These are phyloP conservation scores for Taxidea taxus DNA, from an alignment of 2,113 vertebrate genomes.

Conservation along the genomic window DNA sequence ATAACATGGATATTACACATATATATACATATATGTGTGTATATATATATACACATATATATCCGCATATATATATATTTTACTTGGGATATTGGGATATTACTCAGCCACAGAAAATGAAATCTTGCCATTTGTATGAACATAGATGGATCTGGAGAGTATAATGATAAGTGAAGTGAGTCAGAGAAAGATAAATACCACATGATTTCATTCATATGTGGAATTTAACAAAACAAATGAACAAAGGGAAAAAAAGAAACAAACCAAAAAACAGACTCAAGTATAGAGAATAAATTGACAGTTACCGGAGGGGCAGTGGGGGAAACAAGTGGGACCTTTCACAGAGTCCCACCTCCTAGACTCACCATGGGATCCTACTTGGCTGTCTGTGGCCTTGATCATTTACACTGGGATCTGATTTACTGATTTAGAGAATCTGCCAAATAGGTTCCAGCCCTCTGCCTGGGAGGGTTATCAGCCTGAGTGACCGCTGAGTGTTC, in stretches of 20 bases:
- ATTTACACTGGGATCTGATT: constrained; percentile 8
- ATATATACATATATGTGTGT: no score
- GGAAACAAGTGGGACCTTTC: neutral
- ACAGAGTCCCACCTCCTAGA: neutral
- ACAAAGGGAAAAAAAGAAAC: neutral
- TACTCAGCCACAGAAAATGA: neutral
- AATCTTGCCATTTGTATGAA: neutral
- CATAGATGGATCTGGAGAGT: neutral
- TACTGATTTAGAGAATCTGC: neutral
- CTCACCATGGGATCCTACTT: neutral
- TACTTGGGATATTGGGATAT: neutral
- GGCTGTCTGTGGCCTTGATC: constrained; percentile 42
- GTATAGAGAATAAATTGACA: neutral
- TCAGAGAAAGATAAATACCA: neutral
- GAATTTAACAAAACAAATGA: neutral
- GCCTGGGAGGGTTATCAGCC: neutral
- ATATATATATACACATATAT: neutral
- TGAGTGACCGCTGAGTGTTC: neutral
- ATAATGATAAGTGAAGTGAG: neutral
- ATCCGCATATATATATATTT: no score
- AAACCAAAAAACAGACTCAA: neutral
- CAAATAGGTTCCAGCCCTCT: neutral
- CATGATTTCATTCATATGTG: neutral
- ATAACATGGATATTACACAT: no score
- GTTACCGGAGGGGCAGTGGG: neutral